Evolutionary conservation across 2,113 vertebrate genomes (phyloP), one percentile per base, ranked within the genome.

Genomic region (Ellobius talpinus): DNA sequence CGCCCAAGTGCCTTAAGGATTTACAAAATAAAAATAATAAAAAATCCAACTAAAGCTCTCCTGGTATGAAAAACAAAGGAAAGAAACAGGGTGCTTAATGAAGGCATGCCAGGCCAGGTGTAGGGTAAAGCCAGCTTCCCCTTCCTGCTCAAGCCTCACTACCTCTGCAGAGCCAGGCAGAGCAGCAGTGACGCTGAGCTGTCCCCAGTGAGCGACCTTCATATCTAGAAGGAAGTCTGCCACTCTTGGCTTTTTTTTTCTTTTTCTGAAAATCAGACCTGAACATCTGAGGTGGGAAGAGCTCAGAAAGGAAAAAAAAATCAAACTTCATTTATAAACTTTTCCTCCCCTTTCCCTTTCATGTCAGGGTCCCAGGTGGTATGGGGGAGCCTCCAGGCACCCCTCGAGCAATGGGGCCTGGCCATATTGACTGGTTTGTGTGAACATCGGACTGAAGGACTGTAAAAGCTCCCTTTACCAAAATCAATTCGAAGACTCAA

Each of bases 11-110:
- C 58, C 1, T 93, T 96, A 65, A 72, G 76, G 95, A 97, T 96
- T 96, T 97, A 94, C 90, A 96, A 58, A 81, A 92, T 91, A 97
- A 98, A 97, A 45, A 74, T 97, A 95, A 90, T 89, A 93, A 91
- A 93, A 97, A 98, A 96, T 93, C 95, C 96, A 97, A 96, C 95
- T 97, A 98, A 98, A 97, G 98, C 98, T 97, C 97, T 98, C 97
- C 98, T 78, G 97, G 97, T 99, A 98, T 99, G 98, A 98, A 98
- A 99, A 98, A 99, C 99, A 99, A 98, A 99, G 98, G 98, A 98
- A 98, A 98, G 99, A 99, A 99, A 99, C 99, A 99, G 99, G 99
- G 99, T 99, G 98, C 95, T 97, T 98, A 98, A 99, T 99, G 99
- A 99, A 99, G 98, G 98, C 95, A 97, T 96, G 98, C 97, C 97